phyloP scores from a whole-genome alignment of 2,113 vertebrate genomes.

The Brienomyrus brachyistius region DNA sequence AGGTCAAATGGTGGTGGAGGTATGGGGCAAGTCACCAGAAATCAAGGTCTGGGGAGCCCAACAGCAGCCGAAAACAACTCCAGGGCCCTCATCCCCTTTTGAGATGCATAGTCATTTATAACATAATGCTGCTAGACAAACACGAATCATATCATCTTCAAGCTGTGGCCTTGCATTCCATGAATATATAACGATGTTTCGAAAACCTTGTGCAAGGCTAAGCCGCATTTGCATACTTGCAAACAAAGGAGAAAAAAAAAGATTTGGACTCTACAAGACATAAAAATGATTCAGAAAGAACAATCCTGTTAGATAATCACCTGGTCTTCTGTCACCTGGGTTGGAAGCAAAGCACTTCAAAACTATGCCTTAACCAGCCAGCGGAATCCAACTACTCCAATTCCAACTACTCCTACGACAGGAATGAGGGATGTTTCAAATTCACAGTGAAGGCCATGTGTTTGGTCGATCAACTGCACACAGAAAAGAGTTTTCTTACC shows the following conservation, averaged over 20 bases:
- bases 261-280: neutral
- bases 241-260: neutral
- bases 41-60: neutral
- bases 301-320: neutral
- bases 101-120: neutral
- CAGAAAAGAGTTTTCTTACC: neutral
- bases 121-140: neutral
- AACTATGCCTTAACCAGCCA: neutral
- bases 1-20: neutral
- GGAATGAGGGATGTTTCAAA: neutral
- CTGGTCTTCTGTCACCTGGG: neutral
- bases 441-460: neutral
- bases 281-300: neutral
- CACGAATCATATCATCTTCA: neutral
- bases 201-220: neutral
- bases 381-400: neutral
- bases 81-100: neutral
- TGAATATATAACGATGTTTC: neutral
- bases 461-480: neutral
- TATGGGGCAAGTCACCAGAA: neutral
- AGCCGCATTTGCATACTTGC: neutral
- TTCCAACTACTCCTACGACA: neutral
- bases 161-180: neutral
- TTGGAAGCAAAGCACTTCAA: neutral
- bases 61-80: neutral